Base-by-base conservation (phyloP, 2,888 invertebrate genomes). In the Fabriciana adippe region DNA sequence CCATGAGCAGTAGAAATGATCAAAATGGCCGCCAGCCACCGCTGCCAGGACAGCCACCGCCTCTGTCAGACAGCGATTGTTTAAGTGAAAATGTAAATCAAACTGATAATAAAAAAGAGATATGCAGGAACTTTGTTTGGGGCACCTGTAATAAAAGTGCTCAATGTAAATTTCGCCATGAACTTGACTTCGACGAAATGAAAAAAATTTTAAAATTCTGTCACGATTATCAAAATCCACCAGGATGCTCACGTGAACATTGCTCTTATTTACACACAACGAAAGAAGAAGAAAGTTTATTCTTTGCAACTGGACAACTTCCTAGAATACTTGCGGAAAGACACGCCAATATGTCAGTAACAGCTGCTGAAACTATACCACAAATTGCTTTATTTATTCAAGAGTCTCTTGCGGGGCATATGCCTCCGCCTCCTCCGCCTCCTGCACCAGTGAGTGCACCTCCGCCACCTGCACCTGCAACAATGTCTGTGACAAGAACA, bases 101-200 rank as follows among this genome's bases (percentile, higher is more conserved):
- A 61, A 57, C 76, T 18, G 64, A 73, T 6, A 76, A 74, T 6
- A 59, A 74, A 66, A 74, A 62, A 73, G 75, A 80, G 61, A 80
- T 85, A 62, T 92, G 91, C 69, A 78, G 88, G 2, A 82, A 89
- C 67, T 90, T 79, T 69, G 79, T 89, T 3, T 89, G 90, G 90
- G 92, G 90, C 2, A 86, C 81, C 6, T 92, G 91, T 64, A 75
- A 74, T 1, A 89, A 88, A 76, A 81, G 82, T 14, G 53, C 79
- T 0, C 82, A 82, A 60, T 92, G 91, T 72, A 87, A 67, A 73
- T 88, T 81, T 71, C 77, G 83, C 0, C 90, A 90, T 65, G 85
- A 86, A 41, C 74, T 88, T 18, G 83, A 86, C n/a, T 75, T 83
- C 11, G 83, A 87, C 6, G 82, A 79, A 41, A 88, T 91, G 88